Conservation (phyloP, 2,888 invertebrate species). For the Tanytarsus gracilentus region DNA sequence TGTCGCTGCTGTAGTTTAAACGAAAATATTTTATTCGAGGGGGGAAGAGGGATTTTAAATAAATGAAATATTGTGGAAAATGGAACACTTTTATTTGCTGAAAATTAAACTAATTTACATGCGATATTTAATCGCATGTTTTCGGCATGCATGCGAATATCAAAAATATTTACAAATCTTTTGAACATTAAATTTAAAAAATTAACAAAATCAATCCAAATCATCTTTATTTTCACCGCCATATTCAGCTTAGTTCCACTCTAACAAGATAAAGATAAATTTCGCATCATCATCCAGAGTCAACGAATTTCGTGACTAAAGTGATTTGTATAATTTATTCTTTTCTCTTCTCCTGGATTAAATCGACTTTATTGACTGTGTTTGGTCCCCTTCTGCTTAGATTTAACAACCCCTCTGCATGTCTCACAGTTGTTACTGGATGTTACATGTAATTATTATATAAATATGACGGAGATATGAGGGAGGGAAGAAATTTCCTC, state of each 20-base stretch:
- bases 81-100: no score
- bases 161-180: constrained; percentile 1
- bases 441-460: constrained; percentile 14
- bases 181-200: not conserved
- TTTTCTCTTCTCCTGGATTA: constrained; percentile 11
- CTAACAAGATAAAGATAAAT: no score
- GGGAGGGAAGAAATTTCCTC: not conserved
- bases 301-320: constrained; percentile 19
- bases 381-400: not conserved
- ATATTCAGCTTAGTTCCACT: no score
- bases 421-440: not conserved
- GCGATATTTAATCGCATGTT: no score
- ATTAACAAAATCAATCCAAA: no score
- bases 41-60: no score
- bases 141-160: no score
- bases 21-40: no score
- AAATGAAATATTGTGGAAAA: no score
- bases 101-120: no score
- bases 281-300: not conserved
- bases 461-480: constrained; percentile 1
- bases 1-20: no score
- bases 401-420: constrained; percentile 2
- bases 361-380: not conserved
- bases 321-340: constrained; percentile 24
- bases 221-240: no score